A percentile compares a stretch with the other conserved stretches of the same genome.
phyloP scores from a whole-genome alignment of 2,797 vertebrate species.

The Sebastes reedi region DNA sequence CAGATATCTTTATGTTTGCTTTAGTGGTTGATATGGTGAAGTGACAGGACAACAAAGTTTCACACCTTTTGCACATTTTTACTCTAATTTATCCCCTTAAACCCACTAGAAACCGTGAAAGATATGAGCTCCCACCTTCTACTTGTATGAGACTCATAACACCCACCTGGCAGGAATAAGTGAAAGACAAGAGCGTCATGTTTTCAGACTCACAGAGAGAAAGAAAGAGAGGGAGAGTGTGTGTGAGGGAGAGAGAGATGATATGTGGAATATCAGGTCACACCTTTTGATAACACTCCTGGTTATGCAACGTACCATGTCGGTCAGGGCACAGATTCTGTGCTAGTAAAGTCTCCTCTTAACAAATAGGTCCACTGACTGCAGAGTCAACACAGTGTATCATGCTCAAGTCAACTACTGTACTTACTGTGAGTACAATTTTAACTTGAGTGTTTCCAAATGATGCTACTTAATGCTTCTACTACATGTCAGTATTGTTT shows the following conservation, averaged over 20 bases:
- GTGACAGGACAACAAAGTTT: neutral
- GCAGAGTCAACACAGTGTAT: neutral
- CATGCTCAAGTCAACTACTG: neutral
- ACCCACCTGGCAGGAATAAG: neutral
- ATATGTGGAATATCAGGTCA: conserved; percentile 68
- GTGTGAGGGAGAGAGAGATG: conserved; percentile 9
- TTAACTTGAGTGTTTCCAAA: neutral
- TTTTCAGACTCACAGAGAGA: conserved; percentile 9
- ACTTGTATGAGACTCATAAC: conserved; percentile 8
- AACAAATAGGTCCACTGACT: neutral
- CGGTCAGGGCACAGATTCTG: conserved; percentile 44
- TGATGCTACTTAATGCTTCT: neutral
- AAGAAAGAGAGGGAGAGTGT: neutral
- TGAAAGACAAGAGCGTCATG: conserved; percentile 33
- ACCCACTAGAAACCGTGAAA: neutral
- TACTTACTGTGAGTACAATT: neutral
- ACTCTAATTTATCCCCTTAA: conserved; percentile 13
- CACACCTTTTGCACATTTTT: neutral
- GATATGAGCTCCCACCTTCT: neutral
- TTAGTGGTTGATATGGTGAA: neutral
- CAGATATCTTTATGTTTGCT: neutral
- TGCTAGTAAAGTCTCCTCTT: neutral
- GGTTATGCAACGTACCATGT: conserved; percentile 53
- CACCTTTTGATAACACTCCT: conserved; percentile 71
- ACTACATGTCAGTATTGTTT: neutral